Conservation (phyloP, 2,113 vertebrate species). For the Coptodon bakossiorum region DNA sequence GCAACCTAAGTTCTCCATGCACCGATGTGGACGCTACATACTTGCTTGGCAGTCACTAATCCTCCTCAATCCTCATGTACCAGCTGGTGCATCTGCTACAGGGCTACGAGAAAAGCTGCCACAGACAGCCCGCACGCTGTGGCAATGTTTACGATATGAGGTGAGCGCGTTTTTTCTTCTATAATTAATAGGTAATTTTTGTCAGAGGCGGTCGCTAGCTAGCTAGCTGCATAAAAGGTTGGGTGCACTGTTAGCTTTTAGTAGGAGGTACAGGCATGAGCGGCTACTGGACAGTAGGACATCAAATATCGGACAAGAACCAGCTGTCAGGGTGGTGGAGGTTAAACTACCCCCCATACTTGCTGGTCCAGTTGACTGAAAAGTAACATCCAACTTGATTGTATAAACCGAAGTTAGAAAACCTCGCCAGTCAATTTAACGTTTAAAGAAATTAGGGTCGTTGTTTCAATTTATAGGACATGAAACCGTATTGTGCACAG, state of each 20-base stretch:
- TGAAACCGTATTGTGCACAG: not conserved
- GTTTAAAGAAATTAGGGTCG: not conserved
- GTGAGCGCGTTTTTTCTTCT: conserved; percentile 1
- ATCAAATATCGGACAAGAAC: not conserved
- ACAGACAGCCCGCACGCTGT: not conserved
- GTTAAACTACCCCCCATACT: not conserved
- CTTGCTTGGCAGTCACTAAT: conserved; percentile 45
- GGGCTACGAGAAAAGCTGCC: not conserved
- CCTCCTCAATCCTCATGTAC: conserved; percentile 35
- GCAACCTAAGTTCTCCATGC: not conserved
- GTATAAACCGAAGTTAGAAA: not conserved
- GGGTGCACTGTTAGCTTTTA: no score
- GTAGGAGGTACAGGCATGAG: not conserved
- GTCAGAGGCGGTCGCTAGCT: not conserved
- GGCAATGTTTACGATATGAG: not conserved
- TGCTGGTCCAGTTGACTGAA: not conserved
- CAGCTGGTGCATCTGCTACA: conserved; percentile 19
- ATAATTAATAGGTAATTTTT: no score
- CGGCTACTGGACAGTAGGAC: not conserved
- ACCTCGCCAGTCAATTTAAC: not conserved
- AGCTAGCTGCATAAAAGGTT: not conserved
- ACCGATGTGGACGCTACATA: not conserved
- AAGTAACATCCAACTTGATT: not conserved
- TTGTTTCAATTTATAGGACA: not conserved
- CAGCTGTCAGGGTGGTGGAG: not conserved